These are phyloP conservation scores for Eulemur coronatus DNA, from an alignment of 2,797 vertebrate species.

Conservation along the genomic window DNA sequence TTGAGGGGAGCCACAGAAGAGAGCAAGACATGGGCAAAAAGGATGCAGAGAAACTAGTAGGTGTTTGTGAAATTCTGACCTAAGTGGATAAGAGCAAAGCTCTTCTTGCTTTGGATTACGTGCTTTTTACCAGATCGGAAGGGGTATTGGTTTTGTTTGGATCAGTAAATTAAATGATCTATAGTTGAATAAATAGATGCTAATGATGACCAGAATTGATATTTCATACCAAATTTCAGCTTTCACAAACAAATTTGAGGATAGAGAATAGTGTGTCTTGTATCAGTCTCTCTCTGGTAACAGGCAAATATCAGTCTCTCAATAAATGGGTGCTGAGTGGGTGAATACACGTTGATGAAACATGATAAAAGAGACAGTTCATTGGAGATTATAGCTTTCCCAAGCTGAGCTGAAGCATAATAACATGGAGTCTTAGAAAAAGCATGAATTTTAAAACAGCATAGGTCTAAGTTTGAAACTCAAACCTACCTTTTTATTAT, in stretches of 20 bases:
- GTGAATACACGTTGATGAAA: background rate
- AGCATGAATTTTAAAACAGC: background rate
- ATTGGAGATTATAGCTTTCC: background rate
- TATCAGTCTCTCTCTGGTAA: background rate
- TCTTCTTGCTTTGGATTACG: background rate
- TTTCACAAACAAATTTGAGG: background rate
- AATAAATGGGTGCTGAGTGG: background rate
- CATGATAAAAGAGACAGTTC: background rate
- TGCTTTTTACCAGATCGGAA: background rate
- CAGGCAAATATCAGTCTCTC: background rate
- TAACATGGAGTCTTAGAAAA: background rate
- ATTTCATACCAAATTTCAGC: background rate
- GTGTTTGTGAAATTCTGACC: background rate
- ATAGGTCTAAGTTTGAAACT: background rate
- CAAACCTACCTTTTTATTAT: background rate
- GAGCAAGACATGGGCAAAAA: background rate
- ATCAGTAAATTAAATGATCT: background rate
- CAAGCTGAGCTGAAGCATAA: background rate
- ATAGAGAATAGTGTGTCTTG: rapidly evolving
- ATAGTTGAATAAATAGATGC: background rate
- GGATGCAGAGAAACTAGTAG: background rate
- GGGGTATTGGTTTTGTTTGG: background rate
- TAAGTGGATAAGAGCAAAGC: background rate
- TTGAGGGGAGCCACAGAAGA: background rate
- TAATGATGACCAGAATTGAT: background rate